A percentile compares a stretch with the other conserved stretches of the same genome.
Conservation (phyloP, 1,140 invertebrate genomes). For the Platorchestia sp. region DNA sequence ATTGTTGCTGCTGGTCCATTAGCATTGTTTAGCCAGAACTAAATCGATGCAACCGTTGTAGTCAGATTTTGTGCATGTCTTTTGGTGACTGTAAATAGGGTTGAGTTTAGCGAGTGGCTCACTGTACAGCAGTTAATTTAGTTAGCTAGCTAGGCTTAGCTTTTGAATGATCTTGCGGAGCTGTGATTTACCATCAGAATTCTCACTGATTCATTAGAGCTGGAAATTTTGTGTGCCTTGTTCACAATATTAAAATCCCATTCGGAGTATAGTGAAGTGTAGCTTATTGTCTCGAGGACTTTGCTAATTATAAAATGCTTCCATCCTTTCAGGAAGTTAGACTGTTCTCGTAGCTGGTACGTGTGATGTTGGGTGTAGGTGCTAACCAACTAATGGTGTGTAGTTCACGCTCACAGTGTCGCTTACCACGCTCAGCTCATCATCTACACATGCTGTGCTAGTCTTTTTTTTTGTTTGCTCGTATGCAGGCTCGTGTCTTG, state of each 20-base stretch:
- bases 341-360: neutral
- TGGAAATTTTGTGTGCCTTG: neutral
- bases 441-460: neutral
- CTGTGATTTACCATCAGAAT: neutral
- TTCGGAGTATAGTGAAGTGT: neutral
- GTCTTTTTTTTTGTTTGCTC: neutral
- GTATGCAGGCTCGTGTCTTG: neutral
- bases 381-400: neutral
- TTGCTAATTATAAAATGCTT: neutral
- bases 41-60: neutral
- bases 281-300: neutral
- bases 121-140: conserved; percentile 2
- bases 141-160: neutral
- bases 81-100: neutral
- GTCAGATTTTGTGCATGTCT: neutral
- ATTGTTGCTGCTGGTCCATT: neutral
- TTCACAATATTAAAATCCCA: neutral
- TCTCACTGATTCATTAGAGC: neutral
- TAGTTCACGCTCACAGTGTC: neutral
- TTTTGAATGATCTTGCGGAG: neutral
- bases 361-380: neutral
- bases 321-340: neutral
- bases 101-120: neutral
- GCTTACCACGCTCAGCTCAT: neutral
- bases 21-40: neutral